phyloP scores from a whole-genome alignment of 2,113 vertebrate species.

The Datnioides undecimradiatus region DNA sequence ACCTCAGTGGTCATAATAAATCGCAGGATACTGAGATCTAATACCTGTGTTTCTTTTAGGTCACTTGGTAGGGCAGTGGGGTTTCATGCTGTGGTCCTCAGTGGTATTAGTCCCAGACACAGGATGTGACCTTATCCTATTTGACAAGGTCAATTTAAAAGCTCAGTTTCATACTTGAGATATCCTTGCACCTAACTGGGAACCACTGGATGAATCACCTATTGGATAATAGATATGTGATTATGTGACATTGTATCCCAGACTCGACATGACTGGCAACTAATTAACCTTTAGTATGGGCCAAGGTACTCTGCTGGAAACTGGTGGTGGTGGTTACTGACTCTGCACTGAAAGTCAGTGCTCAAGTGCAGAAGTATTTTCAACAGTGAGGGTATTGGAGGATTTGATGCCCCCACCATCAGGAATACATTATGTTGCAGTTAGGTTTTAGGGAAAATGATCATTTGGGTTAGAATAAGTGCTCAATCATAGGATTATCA shows the following conservation, averaged over 20 bases:
- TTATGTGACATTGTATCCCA: neutral
- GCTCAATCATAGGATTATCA: too few species aligned
- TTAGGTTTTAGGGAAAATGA: too few species aligned
- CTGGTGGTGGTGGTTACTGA: neutral
- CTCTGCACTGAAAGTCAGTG: neutral
- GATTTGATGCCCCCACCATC: neutral
- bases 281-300: neutral
- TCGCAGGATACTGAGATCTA: neutral
- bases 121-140: slow-evolving; percentile 12
- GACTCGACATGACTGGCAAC: neutral
- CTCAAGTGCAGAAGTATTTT: neutral
- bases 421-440: too few species aligned
- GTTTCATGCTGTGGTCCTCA: slow-evolving; percentile 9
- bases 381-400: neutral
- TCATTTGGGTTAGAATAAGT: too few species aligned
- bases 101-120: neutral
- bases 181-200: neutral
- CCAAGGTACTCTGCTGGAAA: neutral
- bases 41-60: slow-evolving; percentile 1
- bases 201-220: neutral
- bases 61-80: neutral
- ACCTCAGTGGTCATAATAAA: neutral
- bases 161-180: neutral
- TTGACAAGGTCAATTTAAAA: slow-evolving; percentile 32
- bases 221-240: neutral